Evolutionary conservation across 2,888 invertebrate genomes (phyloP), one percentile per base, ranked within the genome.

Genomic region (Arrhopalites spinosus): DNA sequence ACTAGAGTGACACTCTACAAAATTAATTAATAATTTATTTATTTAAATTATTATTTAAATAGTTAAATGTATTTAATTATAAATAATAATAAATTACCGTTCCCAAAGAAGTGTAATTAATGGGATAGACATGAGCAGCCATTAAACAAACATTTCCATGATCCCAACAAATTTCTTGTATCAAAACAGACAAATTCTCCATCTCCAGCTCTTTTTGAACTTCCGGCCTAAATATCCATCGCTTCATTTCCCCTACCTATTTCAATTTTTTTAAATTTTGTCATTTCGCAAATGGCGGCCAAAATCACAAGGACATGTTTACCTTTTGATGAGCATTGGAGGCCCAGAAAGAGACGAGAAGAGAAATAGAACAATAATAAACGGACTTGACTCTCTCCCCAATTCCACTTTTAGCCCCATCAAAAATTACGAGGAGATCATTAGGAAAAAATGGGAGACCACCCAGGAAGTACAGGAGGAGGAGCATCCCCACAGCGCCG

Each of bases 111-210:
- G 15, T 20, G 23, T 70, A 70, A 27, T 56, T 70, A 1, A 70
- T 36, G 1, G 1, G 13, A 29, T 56, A 70, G 11, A 70, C 8
- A 0, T 56, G 56, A 17, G 27, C 68, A 8, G 53, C 70, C n/a
- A 2, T 36, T 2, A 70, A n/a, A 1, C 29, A 29, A 3, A 70
- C 20, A 25, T 23, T 70, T 15, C 30, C 53, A 15, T 56, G 27
- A 13, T 70, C 70, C 15, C 30, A 70, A 20, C 70, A 53, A 27
- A 70, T 20, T 36, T 70, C 70, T 36, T 30, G 30, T 1, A 70
- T 13, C 1, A 70, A 36, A 1, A 56, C 20, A 1, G 53, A 15
- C n/a, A 70, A 8, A 30, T 70, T 53, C 20, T 20, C 15, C 30
- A 15, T 29, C 2, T 53, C 56, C 0, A 56, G 11, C 15, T 36